Evolutionary conservation across 2,888 invertebrate genomes (phyloP).

Genomic region (Hyppa rectilinea): DNA sequence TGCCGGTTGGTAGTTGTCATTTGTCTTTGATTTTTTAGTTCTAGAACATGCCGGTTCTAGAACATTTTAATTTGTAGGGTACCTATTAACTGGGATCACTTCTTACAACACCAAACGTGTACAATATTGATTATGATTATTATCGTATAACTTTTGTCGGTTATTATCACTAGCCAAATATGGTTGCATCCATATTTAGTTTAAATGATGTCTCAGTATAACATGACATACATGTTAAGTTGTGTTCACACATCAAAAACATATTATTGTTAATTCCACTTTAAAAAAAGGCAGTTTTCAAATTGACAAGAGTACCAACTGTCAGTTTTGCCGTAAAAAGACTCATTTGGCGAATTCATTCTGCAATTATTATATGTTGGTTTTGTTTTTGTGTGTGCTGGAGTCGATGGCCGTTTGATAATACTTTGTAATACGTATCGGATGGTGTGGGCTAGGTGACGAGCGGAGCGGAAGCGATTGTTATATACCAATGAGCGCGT

Average conservation of each 20-base stretch:
- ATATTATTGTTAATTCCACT: slow-evolving; percentile 21
- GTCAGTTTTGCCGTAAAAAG: slow-evolving; percentile 50
- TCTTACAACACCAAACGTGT: background rate
- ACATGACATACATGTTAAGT: background rate
- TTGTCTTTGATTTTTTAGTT: no score
- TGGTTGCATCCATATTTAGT: slow-evolving; percentile 8
- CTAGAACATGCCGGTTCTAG: no score
- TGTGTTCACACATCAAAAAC: background rate
- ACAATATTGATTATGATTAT: background rate
- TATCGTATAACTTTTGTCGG: background rate
- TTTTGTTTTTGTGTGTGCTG: slow-evolving; percentile 62
- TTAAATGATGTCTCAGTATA: background rate
- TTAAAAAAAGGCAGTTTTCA: background rate
- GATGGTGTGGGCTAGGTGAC: slow-evolving; percentile 23
- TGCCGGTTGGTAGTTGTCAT: no score
- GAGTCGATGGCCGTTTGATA: slow-evolving; percentile 71
- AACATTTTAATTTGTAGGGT: no score
- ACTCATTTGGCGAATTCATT: slow-evolving; percentile 50
- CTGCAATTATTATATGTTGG: slow-evolving; percentile 55
- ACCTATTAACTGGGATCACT: background rate
- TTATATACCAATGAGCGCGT: no score
- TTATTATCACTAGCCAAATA: no score
- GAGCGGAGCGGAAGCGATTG: slow-evolving; percentile 56
- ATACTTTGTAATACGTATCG: slow-evolving; percentile 57
- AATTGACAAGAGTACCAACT: slow-evolving; percentile 36